Evolutionary conservation across 2,797 vertebrate species (phyloP), one percentile per base, ranked within the genome.

Genomic region (Gobionotothen gibberifrons): DNA sequence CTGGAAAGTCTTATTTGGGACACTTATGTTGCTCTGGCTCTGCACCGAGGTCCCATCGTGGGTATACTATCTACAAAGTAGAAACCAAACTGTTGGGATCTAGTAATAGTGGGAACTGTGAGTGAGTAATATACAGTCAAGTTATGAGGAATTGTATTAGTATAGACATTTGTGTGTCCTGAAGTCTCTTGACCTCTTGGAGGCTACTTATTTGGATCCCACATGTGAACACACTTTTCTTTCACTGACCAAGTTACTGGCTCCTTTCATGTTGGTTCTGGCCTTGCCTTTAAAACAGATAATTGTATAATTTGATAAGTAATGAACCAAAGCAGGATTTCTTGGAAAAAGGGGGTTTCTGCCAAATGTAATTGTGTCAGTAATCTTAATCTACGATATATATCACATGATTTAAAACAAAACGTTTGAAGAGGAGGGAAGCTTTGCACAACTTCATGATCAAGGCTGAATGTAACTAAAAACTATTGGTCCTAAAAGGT

Each of bases 1-100:
- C 85, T 79, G 52, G 36, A 84, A 77, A 84, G 52, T 79, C 61
- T 66, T 85, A 85, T 73, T 61, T 77, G 60, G 85, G 81, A 78
- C 64, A 59, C 47, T 64, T 29, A 57, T 76, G 68, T 80, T 36
- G 61, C n/a, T n/a, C n/a, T n/a, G 57, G 44, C 64, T 65, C 29
- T 46, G 17, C 54, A 56, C 69, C 64, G 26, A 74, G 42, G 48
- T 83, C 44, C 43, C 32, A 51, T 26, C 26, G 26, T 26, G 26
- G 26, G 26, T 26, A 26, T n/a, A n/a, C n/a, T n/a, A n/a, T 26
- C 26, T 26, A 26, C 26, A 26, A 26, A 26, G 26, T 26, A 26
- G 26, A 26, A 26, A 26, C 26, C 26, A 26, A 26, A 26, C 9
- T 58, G 12, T 16, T 12, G 2, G 7, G 9, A 36, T 36, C 0